Conservation (phyloP, 2,888 invertebrate species). For the Papilio protenor region DNA sequence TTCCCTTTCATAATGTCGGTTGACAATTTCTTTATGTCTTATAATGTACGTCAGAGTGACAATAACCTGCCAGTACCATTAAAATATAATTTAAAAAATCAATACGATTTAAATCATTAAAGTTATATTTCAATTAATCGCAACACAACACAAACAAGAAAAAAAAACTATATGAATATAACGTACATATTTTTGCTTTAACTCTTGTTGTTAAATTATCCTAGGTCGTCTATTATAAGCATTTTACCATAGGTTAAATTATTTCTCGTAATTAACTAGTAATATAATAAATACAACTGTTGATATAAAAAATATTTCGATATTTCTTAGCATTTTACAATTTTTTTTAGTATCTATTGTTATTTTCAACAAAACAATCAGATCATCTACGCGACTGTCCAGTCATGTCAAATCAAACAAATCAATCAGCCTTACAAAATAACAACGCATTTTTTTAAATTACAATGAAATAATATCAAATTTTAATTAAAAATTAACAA, state of each 20-base stretch:
- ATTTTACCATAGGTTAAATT: neutral
- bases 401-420: neutral
- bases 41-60: constrained; percentile 39
- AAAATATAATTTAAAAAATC: neutral
- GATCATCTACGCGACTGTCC: neutral
- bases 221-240: neutral
- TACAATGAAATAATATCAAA: neutral
- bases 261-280: neutral
- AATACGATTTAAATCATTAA: neutral
- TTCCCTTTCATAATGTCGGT: constrained; percentile 30
- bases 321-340: no score
- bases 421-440: neutral
- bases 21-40: constrained; percentile 40
- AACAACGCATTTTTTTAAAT: neutral
- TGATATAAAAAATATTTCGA: neutral
- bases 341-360: neutral
- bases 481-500: constrained; percentile 4
- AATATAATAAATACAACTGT: neutral
- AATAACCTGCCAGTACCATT: constrained; percentile 34
- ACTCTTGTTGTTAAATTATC: neutral
- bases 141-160: neutral
- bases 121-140: neutral
- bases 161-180: neutral
- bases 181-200: neutral
- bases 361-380: neutral